A percentile compares a stretch with the other conserved stretches of the same genome.
Evolutionary conservation across 2,113 vertebrate genomes (phyloP).

Genomic region (Pseudolaguvia tuberculata): DNA sequence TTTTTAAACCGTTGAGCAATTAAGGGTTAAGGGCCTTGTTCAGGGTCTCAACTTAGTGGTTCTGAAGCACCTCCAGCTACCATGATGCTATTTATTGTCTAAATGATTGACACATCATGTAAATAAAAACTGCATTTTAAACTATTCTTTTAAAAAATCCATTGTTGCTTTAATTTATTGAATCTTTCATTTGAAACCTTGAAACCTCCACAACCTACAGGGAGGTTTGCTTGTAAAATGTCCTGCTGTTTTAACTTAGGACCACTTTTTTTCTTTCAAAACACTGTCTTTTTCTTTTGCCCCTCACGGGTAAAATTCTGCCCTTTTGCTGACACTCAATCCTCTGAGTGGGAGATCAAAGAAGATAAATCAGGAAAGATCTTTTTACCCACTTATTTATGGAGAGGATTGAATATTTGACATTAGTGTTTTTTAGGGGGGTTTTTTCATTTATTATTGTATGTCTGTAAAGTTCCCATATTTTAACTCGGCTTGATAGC

Average conservation of each 20-base stretch:
- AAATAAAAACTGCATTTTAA: no score
- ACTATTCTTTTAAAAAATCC: neutral
- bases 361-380: constrained; percentile 24
- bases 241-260: neutral
- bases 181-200: neutral
- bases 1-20: no score
- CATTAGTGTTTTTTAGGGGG: constrained; percentile 24
- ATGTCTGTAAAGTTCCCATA: constrained; percentile 26
- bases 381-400: constrained; percentile 23
- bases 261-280: neutral
- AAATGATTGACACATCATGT: no score
- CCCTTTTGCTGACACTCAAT: constrained; percentile 6
- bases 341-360: constrained; percentile 9
- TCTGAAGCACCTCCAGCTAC: no score
- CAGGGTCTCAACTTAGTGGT: no score
- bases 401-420: constrained; percentile 33
- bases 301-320: neutral
- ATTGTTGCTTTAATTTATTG: neutral
- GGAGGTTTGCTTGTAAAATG: neutral
- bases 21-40: no score
- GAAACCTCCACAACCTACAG: neutral
- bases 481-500: constrained; percentile 42
- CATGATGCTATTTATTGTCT: no score
- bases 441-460: constrained; percentile 31
- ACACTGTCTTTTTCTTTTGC: neutral